Conservation (phyloP, 2,797 vertebrate species). For the Mus caroli region DNA sequence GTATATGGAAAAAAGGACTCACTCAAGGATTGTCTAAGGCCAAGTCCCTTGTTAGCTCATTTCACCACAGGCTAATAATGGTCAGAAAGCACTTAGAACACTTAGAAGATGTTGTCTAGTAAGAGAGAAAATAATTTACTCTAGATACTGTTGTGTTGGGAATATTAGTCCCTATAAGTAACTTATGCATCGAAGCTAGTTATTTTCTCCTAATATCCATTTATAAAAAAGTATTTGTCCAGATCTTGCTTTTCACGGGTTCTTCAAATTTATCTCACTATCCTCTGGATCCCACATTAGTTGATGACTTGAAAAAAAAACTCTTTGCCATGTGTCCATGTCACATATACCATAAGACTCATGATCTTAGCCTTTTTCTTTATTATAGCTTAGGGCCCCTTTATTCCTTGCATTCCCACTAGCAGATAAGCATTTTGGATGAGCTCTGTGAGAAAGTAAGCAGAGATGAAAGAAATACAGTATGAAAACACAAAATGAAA, state of each 20-base stretch:
- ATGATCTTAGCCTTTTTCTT: background rate
- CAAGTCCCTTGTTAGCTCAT: slow-evolving; percentile 5
- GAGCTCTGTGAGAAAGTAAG: slow-evolving; percentile 36
- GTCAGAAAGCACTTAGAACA: slow-evolving; percentile 40
- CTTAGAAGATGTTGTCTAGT: slow-evolving; percentile 39
- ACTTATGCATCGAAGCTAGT: slow-evolving; percentile 29
- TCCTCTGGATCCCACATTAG: slow-evolving; percentile 17
- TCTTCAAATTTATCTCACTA: slow-evolving; percentile 43
- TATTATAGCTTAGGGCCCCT: background rate
- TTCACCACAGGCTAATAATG: background rate
- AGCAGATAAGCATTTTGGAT: slow-evolving; percentile 36
- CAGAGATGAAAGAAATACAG: slow-evolving; percentile 49
- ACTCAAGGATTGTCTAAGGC: background rate
- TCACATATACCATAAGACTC: background rate
- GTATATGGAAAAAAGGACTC: background rate
- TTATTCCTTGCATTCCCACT: background rate
- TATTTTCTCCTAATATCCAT: slow-evolving; percentile 39
- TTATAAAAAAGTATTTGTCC: slow-evolving; percentile 36
- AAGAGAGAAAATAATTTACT: slow-evolving; percentile 30
- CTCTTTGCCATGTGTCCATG: slow-evolving; percentile 46
- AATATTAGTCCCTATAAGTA: background rate
- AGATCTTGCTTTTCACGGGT: background rate
- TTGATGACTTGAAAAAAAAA: slow-evolving; percentile 54
- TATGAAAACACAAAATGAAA: slow-evolving; percentile 71
- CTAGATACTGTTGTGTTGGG: background rate